Conservation (phyloP, 2,113 vertebrate genomes). For the Nannospalax galili region DNA sequence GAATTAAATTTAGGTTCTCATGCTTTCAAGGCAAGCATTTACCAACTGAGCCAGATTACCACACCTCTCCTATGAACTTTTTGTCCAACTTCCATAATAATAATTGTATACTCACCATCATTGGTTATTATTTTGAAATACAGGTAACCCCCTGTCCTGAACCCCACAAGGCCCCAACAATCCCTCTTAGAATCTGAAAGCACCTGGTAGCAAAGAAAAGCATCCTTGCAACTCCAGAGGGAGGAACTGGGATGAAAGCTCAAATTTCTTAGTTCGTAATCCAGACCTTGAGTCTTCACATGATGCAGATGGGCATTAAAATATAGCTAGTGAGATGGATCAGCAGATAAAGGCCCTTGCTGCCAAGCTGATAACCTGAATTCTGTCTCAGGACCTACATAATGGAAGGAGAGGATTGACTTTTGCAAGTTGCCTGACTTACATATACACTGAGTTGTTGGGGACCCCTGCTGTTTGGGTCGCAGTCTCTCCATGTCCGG, state of each 20-base stretch:
- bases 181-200: not conserved
- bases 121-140: not conserved
- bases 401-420: not conserved
- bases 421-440: not conserved
- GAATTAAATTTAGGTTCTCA: not conserved
- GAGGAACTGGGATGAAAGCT: not conserved
- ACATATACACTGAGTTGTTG: not conserved
- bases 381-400: not conserved
- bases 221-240: not conserved
- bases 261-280: not conserved
- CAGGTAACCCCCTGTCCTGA: not conserved
- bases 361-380: not conserved
- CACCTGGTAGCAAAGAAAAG: not conserved
- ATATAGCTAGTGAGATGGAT: not conserved
- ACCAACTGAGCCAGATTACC: not conserved
- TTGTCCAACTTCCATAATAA: not conserved
- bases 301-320: not conserved
- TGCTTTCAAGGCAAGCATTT: not conserved
- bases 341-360: not conserved
- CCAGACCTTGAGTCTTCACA: not conserved
- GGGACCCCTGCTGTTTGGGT: no score
- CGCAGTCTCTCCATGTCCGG: no score
- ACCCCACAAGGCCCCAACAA: not conserved
- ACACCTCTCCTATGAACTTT: not conserved
- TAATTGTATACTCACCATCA: not conserved